phyloP scores from a whole-genome alignment of 2,888 invertebrate genomes.

The Drosophila pseudotakahashii region DNA sequence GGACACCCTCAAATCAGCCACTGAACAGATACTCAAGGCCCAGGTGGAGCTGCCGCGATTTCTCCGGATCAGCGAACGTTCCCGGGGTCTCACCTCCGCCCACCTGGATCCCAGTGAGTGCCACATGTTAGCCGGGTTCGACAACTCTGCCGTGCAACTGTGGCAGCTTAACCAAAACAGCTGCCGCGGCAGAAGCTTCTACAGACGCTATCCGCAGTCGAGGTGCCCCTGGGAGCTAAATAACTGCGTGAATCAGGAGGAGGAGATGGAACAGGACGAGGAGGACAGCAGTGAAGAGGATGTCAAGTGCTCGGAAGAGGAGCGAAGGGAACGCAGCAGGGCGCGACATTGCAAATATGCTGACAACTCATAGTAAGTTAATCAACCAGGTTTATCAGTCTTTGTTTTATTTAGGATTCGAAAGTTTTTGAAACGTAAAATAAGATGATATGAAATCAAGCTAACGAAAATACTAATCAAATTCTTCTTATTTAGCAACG shows the following conservation, averaged over 20 bases:
- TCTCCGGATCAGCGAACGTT: slow-evolving; percentile 67
- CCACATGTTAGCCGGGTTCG: slow-evolving; percentile 83
- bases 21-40: slow-evolving; percentile 65
- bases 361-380: slow-evolving; percentile 81
- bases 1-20: slow-evolving; percentile 56
- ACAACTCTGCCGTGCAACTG: slow-evolving; percentile 81
- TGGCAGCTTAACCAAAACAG: slow-evolving; percentile 83
- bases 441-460: no score
- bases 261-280: slow-evolving; percentile 65
- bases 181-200: slow-evolving; percentile 80
- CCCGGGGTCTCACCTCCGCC: slow-evolving; percentile 75
- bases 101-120: slow-evolving; percentile 81
- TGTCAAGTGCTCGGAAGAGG: slow-evolving; percentile 38
- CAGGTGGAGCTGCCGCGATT: slow-evolving; percentile 73
- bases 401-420: no score
- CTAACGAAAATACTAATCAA: background rate
- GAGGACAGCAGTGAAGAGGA: slow-evolving; percentile 53
- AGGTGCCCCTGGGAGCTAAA: slow-evolving; percentile 82
- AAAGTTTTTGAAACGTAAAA: no score
- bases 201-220: slow-evolving; percentile 64
- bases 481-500: slow-evolving; percentile 57
- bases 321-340: slow-evolving; percentile 48
- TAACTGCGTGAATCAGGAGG: slow-evolving; percentile 66
- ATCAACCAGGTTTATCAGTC: background rate
- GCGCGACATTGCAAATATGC: slow-evolving; percentile 66